phyloP scores from a whole-genome alignment of 2,113 vertebrate species.

The Dermatemys mawii region DNA sequence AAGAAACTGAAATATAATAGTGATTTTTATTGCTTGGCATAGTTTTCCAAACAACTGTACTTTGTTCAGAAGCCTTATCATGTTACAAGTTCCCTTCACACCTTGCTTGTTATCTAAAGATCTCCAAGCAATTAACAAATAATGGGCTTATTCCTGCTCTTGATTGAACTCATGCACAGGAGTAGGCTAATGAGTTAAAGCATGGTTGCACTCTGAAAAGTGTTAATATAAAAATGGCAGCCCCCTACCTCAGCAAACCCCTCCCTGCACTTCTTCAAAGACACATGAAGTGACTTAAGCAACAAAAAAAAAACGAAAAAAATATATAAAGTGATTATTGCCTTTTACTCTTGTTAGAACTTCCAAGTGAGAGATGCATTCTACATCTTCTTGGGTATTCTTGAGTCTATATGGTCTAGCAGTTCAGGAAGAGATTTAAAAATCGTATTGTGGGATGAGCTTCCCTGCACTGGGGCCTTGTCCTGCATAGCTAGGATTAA shows the following conservation, averaged over 20 bases:
- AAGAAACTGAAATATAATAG: not conserved
- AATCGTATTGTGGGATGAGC: not conserved
- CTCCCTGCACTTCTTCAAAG: not conserved
- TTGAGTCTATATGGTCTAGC: not conserved
- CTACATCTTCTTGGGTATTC: not conserved
- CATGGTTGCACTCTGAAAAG: not conserved
- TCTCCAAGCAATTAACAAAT: not conserved
- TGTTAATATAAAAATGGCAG: not conserved
- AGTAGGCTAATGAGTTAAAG: not conserved
- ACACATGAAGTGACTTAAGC: not conserved
- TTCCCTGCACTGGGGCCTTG: not conserved
- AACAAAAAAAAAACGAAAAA: not conserved
- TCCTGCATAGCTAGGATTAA: not conserved
- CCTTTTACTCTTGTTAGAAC: not conserved
- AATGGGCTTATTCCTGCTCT: not conserved
- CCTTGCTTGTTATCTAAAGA: not conserved
- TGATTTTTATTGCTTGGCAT: constrained; percentile 1
- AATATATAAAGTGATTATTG: not conserved
- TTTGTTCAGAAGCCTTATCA: not conserved
- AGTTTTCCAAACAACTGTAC: not conserved
- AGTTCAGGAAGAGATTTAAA: not conserved
- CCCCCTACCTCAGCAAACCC: not conserved
- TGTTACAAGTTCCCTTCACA: not conserved
- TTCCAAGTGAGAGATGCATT: not conserved
- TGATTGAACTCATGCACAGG: not conserved